These are phyloP conservation scores for Pyrocephalus nanus DNA, from an alignment of 2,797 vertebrate genomes.

Conservation along the genomic window DNA sequence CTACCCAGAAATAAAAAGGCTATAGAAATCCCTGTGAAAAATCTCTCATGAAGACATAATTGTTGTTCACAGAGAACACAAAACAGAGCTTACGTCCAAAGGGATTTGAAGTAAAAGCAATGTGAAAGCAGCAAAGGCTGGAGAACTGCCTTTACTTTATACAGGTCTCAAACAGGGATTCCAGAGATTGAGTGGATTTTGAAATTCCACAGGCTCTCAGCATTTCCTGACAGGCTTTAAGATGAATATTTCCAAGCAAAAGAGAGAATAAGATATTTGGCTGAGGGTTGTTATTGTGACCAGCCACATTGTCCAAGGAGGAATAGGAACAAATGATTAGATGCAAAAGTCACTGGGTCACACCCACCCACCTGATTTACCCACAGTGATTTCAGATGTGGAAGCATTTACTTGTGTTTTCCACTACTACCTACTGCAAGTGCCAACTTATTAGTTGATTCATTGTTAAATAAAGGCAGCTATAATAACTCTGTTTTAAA, in stretches of 20 bases:
- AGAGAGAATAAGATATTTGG: background rate
- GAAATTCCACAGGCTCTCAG: background rate
- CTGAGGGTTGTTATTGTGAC: background rate
- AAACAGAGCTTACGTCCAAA: background rate
- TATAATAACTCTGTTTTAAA: background rate
- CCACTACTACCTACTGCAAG: background rate
- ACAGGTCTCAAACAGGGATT: background rate
- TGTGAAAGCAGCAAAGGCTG: background rate
- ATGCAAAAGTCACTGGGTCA: background rate
- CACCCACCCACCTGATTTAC: background rate
- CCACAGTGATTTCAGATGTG: background rate
- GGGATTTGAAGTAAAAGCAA: background rate
- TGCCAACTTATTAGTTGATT: background rate
- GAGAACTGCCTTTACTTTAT: background rate
- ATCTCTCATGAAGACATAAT: background rate
- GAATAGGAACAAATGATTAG: background rate
- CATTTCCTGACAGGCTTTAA: background rate
- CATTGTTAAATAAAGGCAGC: background rate
- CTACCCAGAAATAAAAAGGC: background rate
- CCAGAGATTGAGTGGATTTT: background rate
- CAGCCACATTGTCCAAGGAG: fast-evolving
- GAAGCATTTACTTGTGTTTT: background rate
- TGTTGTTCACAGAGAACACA: background rate
- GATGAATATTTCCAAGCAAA: background rate
- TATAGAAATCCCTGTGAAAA: background rate